Evolutionary conservation across 2,797 vertebrate genomes (phyloP), one percentile per base, ranked within the genome.

Genomic region (Cuniculus paca): DNA sequence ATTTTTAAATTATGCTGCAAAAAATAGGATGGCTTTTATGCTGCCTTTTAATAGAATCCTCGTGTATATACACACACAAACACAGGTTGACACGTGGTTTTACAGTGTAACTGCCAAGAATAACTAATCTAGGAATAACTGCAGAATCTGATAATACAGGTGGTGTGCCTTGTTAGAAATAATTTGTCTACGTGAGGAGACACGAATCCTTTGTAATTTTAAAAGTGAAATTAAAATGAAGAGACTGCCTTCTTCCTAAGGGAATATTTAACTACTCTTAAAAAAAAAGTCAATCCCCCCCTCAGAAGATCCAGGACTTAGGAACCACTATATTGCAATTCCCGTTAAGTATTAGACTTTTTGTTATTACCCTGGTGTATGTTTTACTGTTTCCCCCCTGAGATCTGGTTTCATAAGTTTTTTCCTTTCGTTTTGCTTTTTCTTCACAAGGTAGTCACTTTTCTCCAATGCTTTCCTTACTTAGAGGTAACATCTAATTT

Each of bases 121-220:
- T 88, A 97, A 97, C 96, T 97, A 97, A 96, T 95, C 89, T 91
- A 97, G 96, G 95, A 97, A 96, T 95, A 97, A 88, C 92, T 86
- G 1, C 0, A 72, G 86, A 95, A 94, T 95, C 96, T 97, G 96
- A 97, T 95, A 97, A 95, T 90, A 90, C 92, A 96, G 95, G 95
- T 95, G 95, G 94, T 24, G 0, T 96, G 95, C 95, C 94, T 94
- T 65, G 10, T 95, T 97, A 95, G 88, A 95, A 83, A 93, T 92
- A 95, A 96, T 93, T 80, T 72, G 72, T 94, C 92, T 95, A 54
- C 28, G 20, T 70, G 70, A 95, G 88, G 58, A 97, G 89, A 95
- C 42, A 39, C 36, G 75, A 95, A 84, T 72, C 50, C 16, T 75
- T 96, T 95, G 82, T 52, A 24, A 74, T 91, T 22, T 60, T 93